Evolutionary conservation across 2,888 invertebrate genomes (phyloP).

Genomic region (Cistogaster globosa): DNA sequence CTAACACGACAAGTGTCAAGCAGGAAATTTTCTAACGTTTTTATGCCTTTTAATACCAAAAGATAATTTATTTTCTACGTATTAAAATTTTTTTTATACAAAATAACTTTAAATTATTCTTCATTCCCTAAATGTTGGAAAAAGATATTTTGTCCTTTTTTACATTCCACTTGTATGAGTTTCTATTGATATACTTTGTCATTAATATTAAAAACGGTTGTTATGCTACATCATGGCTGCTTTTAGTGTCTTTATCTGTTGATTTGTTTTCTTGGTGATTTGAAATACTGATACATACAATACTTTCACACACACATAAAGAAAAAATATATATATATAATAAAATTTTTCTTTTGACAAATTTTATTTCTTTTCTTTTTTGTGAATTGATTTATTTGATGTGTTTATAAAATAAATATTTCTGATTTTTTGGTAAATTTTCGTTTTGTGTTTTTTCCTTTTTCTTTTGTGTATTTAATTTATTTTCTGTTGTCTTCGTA

Average conservation of each 20-base stretch:
- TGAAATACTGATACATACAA: no score
- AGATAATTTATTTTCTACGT: no score
- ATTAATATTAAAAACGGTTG: slow-evolving; percentile 26
- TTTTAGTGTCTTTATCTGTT: neutral
- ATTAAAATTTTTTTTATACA: no score
- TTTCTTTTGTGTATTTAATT: slow-evolving; percentile 15
- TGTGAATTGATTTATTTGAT: slow-evolving; percentile 72
- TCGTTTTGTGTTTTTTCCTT: neutral
- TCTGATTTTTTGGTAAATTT: slow-evolving; percentile 36
- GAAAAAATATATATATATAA: no score
- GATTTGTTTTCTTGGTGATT: neutral
- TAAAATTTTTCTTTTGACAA: neutral
- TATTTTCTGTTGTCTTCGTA: slow-evolving; percentile 32
- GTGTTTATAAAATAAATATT: slow-evolving; percentile 63
- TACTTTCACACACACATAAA: no score
- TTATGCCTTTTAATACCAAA: no score
- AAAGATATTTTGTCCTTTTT: neutral
- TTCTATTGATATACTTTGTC: slow-evolving; percentile 13
- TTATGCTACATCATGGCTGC: slow-evolving; percentile 37
- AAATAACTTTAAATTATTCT: no score
- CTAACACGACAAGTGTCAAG: no score
- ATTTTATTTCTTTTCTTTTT: slow-evolving; percentile 41
- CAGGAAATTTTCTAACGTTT: no score
- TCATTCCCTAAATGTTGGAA: no score
- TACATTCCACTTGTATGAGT: neutral